Conservation (phyloP, 1,140 invertebrate species). For the Leptinotarsa defecta region DNA sequence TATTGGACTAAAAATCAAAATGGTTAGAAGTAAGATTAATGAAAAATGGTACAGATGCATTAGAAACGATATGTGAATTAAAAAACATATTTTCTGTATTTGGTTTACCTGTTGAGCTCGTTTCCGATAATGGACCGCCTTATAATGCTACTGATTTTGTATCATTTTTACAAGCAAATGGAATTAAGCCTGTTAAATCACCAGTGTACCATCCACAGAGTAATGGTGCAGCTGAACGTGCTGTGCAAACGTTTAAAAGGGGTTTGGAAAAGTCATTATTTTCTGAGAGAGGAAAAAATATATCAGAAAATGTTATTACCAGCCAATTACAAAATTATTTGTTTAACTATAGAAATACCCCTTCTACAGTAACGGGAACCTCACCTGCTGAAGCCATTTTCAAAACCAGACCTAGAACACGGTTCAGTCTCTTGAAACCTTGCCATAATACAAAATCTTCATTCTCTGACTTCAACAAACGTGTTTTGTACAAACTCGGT, state of each 20-base stretch:
- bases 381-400: background rate
- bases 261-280: background rate
- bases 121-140: slow-evolving; percentile 4
- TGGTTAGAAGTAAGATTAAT: slow-evolving; percentile 13
- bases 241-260: slow-evolving; percentile 11
- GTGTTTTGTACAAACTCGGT: background rate
- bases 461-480: background rate
- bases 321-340: background rate
- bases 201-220: slow-evolving; percentile 11
- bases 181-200: slow-evolving; percentile 23
- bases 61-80: slow-evolving; percentile 34
- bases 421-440: background rate
- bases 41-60: slow-evolving; percentile 20
- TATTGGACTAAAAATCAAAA: background rate
- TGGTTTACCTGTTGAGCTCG: slow-evolving; percentile 27
- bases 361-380: background rate
- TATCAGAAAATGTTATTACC: background rate
- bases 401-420: background rate
- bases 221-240: slow-evolving; percentile 45
- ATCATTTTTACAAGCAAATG: slow-evolving; percentile 29
- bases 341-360: slow-evolving; percentile 5
- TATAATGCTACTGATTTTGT: background rate
- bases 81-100: slow-evolving; percentile 38
- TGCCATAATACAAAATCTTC: background rate
- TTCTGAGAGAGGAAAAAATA: background rate